Percentiles rank a stretch among this genome's conserved stretches.
These are phyloP conservation scores for Brachionus calyciflorus DNA, from an alignment of 1,140 invertebrate genomes.

Conservation along the genomic window DNA sequence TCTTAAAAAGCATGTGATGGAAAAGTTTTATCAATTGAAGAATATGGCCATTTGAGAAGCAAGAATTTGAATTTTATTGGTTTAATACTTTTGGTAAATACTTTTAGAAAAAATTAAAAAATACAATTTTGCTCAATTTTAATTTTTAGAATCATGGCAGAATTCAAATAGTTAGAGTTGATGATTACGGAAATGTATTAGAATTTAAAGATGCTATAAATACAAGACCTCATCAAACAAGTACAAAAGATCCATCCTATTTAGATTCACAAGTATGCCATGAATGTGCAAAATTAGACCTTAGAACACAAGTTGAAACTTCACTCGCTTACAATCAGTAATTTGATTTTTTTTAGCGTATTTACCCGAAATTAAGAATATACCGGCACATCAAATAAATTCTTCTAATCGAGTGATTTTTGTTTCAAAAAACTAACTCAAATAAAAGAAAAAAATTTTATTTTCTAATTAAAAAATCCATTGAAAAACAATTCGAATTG, in stretches of 20 bases:
- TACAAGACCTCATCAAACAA: not conserved
- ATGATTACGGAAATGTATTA: not conserved
- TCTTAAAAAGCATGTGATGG: conserved; percentile 5
- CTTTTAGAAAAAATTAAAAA: not conserved
- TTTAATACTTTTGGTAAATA: not conserved
- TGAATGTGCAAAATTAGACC: not conserved
- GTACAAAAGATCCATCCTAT: not conserved
- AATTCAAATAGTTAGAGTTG: not conserved
- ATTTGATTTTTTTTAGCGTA: not conserved
- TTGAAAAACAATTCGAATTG: too few relatives aligned
- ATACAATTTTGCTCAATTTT: not conserved
- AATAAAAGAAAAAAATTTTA: too few relatives aligned
- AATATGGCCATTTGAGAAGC: not conserved
- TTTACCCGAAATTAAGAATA: too few relatives aligned
- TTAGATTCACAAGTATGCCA: not conserved
- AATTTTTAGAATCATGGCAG: conserved; percentile 4
- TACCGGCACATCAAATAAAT: too few relatives aligned
- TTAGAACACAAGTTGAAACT: not conserved
- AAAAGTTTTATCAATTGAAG: not conserved
- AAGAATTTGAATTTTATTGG: not conserved
- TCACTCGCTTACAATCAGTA: not conserved
- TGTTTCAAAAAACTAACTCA: too few relatives aligned
- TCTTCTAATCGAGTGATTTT: too few relatives aligned
- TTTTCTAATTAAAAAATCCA: too few relatives aligned
- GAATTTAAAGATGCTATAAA: not conserved